Evolutionary conservation across 2,797 vertebrate species (phyloP).

Genomic region (Falco biarmicus): DNA sequence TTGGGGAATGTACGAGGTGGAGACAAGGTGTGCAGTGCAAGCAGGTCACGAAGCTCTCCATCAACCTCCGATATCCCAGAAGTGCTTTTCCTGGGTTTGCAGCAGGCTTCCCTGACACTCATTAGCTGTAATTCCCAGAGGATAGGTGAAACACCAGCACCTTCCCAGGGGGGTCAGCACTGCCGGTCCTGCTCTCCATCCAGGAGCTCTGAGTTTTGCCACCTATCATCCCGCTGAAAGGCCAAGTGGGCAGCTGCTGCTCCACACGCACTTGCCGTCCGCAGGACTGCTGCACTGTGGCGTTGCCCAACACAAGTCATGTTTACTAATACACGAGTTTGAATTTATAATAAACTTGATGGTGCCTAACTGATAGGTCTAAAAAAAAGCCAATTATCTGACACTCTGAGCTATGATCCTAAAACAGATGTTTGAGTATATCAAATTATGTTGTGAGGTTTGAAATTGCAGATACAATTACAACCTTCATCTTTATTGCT

Average conservation of each 20-base stretch:
- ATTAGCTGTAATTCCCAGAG: background rate
- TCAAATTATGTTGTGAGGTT: conserved; percentile 50
- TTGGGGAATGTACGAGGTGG: background rate
- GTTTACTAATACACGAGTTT: conserved; percentile 58
- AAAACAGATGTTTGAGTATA: conserved; percentile 69
- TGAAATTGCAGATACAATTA: conserved; percentile 56
- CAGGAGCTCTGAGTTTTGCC: background rate
- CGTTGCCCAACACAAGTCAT: background rate
- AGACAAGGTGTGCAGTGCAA: background rate
- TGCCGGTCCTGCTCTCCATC: too few relatives aligned
- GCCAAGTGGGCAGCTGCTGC: background rate
- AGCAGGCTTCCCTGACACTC: fast-evolving
- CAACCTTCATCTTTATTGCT: conserved; percentile 67
- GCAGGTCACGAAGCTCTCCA: background rate
- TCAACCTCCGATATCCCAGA: background rate
- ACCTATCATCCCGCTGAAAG: fast-evolving
- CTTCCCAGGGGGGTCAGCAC: background rate
- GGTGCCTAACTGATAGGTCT: conserved; percentile 53
- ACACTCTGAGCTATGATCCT: conserved; percentile 40
- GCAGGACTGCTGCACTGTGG: background rate
- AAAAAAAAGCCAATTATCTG: conserved; percentile 57
- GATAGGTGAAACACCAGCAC: fast-evolving
- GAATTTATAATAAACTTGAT: conserved; percentile 70
- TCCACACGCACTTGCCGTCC: background rate
- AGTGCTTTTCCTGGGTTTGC: background rate